Base-by-base conservation (phyloP, 2,888 invertebrate genomes). In the Volucella bombylans region DNA sequence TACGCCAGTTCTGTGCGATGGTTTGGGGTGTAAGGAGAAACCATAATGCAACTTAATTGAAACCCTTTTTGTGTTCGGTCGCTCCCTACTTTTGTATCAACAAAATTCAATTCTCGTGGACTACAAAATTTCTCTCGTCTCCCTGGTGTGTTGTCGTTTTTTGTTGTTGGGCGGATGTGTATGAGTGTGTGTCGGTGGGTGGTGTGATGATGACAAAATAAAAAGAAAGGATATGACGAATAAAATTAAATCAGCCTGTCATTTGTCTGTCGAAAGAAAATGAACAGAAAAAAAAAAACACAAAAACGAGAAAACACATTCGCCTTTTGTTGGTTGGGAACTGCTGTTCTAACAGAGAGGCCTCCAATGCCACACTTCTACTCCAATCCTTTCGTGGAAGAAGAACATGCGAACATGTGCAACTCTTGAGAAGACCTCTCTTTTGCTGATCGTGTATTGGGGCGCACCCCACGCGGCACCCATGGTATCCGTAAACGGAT, bases 231-330 rank as follows among this genome's bases (percentile, higher is more conserved):
- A 85, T 76, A 72, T 85, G 85, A 78, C 64, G 85, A 85, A 85
- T 85, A 85, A 85, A 85, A 85, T 85, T 85, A 85, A 85, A 85
- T 85, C 85, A 85, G 85, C 81, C 72, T 77, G 85, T 85, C 81
- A 85, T 85, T 85, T 85, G 85, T 81, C 68, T 76, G 85, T 74
- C 57, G 69, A 71, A 76, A 65, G 72, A 52, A 50, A 41, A 61
- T 15, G 41, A 15, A 18, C 43, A 65, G 43, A 49, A 65, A 31
- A 68, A 54, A 77, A 72, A 78, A 72, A 31, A 52, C 41, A 49
- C 52, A 61, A 79, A 64, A 81, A 81, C 61, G 76, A 80, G 61
- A 49, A 71, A 80, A 71, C 80, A 80, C 76, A 85, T 85, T 83
- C 74, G 80, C 76, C 83, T 85, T 85, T 85, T 80, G 83, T 80